Base-by-base conservation (phyloP, 1,140 invertebrate genomes). In the Brachionus manjavacas region DNA sequence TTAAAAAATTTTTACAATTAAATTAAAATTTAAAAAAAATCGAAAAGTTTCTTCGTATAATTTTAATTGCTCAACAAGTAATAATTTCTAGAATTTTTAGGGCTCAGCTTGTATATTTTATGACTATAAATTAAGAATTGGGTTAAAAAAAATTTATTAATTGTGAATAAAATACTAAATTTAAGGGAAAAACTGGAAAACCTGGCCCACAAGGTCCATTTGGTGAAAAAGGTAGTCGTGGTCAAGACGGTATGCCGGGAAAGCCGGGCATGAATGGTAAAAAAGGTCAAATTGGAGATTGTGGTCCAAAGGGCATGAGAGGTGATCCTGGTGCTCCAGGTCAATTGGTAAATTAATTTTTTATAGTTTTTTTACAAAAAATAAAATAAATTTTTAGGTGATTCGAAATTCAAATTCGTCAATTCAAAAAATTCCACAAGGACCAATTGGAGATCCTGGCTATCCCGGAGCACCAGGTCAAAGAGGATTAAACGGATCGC, bases 181-280 rank as follows among this genome's bases (percentile, higher is more conserved):
- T 35, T 14, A 12, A 81, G 79, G 79, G 79, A 11, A 64, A 81
- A 64, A 35, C 39, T 20, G 79, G 79, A 20, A 64, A 81, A 64
- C 14, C 31, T n/a, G 79, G 79, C 39, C 79, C 79, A 23, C 52
- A 43, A 81, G 79, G 79, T 64, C 11, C 79, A 35, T 64, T 81
- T 35, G 79, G 79, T 23, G 79, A 64, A 39, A 81, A 64, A 81
- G 79, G 79, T 46, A 31, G 2, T 49, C 23, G 43, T 16, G 81
- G 81, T 9, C 23, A 68, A 20, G 52, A 83, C 31, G 81, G 79
- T n/a, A 52, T 49, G 60, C 83, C 68, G 20, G 83, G 83, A 16
- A 64, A 9, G 4, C 79, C 52, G 9, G 79, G 79, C 14, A 43
- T 25, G 3, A 68, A 64, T 16, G 79, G 79, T 2, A 43, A 12